A percentile compares a stretch with the other conserved stretches of the same genome.
Conservation (phyloP, 1,140 invertebrate genomes). For the Capitella teleta region DNA sequence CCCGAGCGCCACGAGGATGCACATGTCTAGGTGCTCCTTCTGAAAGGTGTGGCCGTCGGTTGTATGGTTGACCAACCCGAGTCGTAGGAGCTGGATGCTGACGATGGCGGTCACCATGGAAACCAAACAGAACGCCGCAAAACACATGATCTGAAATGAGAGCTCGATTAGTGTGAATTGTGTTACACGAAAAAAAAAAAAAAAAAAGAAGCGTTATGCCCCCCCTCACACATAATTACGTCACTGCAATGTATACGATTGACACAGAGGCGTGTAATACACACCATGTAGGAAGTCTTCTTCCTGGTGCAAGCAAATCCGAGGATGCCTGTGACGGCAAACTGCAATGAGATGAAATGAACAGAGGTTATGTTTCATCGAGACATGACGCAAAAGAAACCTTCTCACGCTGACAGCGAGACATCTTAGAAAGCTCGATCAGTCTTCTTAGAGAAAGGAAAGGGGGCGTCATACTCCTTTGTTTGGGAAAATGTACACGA, state of each 20-base stretch:
- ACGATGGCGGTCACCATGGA: conserved; percentile 41
- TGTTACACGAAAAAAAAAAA: no score
- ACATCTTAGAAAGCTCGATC: no score
- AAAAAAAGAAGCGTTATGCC: no score
- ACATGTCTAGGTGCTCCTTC: conserved; percentile 39
- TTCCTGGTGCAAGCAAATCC: conserved; percentile 32
- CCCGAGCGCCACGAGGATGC: conserved; percentile 37
- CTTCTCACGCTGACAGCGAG: no score
- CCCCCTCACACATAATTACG: no score
- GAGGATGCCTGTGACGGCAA: conserved; percentile 35
- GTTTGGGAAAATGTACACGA: no score
- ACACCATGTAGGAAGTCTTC: conserved; percentile 40
- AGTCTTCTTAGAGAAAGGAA: no score
- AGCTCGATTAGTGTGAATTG: background rate
- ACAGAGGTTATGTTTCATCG: background rate
- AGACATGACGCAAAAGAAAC: background rate
- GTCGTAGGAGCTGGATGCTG: conserved; percentile 41
- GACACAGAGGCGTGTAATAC: no score
- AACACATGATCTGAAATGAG: conserved; percentile 41
- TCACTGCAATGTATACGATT: no score
- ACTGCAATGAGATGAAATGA: conserved; percentile 19
- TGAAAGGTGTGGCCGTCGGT: conserved; percentile 42
- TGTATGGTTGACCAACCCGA: conserved; percentile 42
- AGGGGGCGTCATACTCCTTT: no score
- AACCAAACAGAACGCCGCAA: conserved; percentile 40